phyloP scores from a whole-genome alignment of 1,140 invertebrate species.

The Portunus trituberculatus region DNA sequence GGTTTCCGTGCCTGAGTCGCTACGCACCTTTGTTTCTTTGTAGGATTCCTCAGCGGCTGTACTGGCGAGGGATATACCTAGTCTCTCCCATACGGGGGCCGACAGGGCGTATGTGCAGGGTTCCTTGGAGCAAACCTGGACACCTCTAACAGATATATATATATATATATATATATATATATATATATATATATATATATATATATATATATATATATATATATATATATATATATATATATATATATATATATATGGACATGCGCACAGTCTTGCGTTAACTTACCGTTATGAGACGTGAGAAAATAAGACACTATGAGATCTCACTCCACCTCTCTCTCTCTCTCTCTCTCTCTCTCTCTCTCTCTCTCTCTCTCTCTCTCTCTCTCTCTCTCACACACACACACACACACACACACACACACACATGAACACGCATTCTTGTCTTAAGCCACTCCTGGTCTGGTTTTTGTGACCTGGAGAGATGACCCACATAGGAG shows the following conservation, averaged over 20 bases:
- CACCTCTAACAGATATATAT: no score
- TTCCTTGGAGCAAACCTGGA: no score
- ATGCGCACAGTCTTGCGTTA: background rate
- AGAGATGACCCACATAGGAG: slow-evolving; percentile 1
- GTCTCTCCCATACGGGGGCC: no score
- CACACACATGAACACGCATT: background rate
- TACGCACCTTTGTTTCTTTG: no score
- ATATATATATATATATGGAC: background rate
- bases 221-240: background rate
- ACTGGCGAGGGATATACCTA: no score
- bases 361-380: slow-evolving; percentile 2
- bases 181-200: background rate
- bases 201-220: background rate
- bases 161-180: no score
- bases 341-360: background rate
- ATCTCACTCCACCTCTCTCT: background rate
- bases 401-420: no score
- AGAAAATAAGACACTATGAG: background rate
- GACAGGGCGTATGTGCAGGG: no score
- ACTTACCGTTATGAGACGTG: background rate
- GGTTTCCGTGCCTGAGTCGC: no score
- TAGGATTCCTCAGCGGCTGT: no score
- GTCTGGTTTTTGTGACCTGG: slow-evolving; percentile 2
- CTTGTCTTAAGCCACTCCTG: background rate
- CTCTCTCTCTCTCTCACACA: no score